Conservation (phyloP, 2,113 vertebrate species). For the Chinchilla lanigera region DNA sequence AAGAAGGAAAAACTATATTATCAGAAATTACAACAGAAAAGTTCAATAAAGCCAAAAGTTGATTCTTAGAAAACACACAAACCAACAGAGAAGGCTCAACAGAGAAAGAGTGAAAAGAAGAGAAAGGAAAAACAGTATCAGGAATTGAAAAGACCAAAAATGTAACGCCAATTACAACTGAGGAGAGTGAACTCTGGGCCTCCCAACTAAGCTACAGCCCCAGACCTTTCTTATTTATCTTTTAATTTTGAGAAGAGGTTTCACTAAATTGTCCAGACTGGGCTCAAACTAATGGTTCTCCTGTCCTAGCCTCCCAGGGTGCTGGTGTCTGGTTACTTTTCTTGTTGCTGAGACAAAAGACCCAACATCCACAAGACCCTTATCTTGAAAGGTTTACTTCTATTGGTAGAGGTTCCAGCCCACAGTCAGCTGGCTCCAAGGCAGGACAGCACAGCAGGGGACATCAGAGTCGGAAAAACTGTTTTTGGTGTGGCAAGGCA, state of each 20-base stretch:
- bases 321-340: neutral
- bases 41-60: constrained; percentile 7
- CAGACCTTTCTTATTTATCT: neutral
- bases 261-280: neutral
- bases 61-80: neutral
- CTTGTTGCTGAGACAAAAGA: neutral
- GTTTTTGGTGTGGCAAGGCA: neutral
- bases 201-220: neutral
- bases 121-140: neutral
- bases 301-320: neutral
- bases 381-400: neutral
- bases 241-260: neutral
- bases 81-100: neutral
- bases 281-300: neutral
- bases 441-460: neutral
- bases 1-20: neutral
- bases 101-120: neutral
- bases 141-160: neutral
- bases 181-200: neutral
- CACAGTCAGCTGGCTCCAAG: neutral
- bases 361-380: neutral
- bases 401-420: neutral
- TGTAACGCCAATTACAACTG: neutral
- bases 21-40: constrained; percentile 23
- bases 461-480: neutral